Evolutionary conservation across 37 sponge, comb jelly and placozoan species (phyloP), one percentile per base, ranked within the genome.

Genomic region (Ianthella basta): DNA sequence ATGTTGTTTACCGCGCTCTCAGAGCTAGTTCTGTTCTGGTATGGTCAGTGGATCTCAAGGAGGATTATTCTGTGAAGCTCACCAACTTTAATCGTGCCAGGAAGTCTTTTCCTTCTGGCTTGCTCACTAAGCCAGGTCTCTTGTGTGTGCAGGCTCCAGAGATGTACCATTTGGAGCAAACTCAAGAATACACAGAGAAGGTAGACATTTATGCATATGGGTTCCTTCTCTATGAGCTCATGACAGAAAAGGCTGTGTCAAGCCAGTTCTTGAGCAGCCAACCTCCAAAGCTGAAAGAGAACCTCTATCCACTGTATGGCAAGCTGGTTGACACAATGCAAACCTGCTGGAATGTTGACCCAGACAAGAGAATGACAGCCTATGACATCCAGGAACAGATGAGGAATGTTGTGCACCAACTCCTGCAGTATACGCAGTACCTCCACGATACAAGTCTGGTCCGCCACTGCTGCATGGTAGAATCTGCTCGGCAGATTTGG

Each of bases 151-250:
- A 40, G 40, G 86, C 94, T 8, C 94, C 94, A 25, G 94, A 94
- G 57, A 88, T 94, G 91, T 81, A 85, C 21, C 55, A 80, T 4
- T 86, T 87, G 21, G 64, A 65, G n/a, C 90, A 83, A 84, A 35
- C 60, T 40, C 91, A 94, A 56, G 94, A 94, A 37, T 94, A 94
- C 88, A 85, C 94, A 19, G 88, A 90, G 55, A 94, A 90, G 40
- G 86, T 94, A 0, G 94, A 94, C 65, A 86, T 94, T 4, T 94
- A 90, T 55, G 90, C 94, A 24, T 94, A 82, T 86, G 94, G 91
- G 5, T 87, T 90, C 44, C 80, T 94, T 50, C 86, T 94, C 29
- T 89, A 94, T 32, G 94, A 94, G 65, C 86, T 94, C 30, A 88
- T 94, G 37, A 56, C 86, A 12, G 88, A 87, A 35, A 66, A 61